These are phyloP conservation scores for Panagrolaimus sp. DNA, from an alignment of 1,140 invertebrate genomes.

Conservation along the genomic window DNA sequence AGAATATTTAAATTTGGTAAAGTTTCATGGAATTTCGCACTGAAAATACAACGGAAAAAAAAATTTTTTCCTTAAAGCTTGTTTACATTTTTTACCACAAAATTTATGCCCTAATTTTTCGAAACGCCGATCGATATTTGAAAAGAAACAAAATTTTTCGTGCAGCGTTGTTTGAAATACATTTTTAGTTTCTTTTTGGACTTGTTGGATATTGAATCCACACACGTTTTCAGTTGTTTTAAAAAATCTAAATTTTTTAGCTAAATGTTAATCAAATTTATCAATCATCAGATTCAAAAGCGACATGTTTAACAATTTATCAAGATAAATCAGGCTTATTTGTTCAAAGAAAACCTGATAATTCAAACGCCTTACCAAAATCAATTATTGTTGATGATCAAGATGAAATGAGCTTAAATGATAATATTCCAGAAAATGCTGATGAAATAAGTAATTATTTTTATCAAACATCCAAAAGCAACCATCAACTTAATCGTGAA, in stretches of 20 bases:
- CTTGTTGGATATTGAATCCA: too few species aligned
- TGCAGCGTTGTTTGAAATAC: too few species aligned
- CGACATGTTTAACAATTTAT: conserved; percentile 2
- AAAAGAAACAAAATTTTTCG: too few species aligned
- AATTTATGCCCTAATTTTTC: too few species aligned
- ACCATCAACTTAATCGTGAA: not conserved
- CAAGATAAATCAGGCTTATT: not conserved
- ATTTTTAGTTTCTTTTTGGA: too few species aligned
- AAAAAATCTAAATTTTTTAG: too few species aligned
- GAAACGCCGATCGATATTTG: too few species aligned
- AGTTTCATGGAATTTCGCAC: too few species aligned
- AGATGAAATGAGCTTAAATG: not conserved
- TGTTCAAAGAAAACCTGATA: not conserved
- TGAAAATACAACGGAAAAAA: too few species aligned
- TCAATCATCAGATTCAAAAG: not conserved
- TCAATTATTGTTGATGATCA: not conserved
- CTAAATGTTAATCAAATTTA: not conserved
- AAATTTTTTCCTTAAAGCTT: too few species aligned
- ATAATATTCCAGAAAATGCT: not conserved
- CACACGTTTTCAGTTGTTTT: not conserved
- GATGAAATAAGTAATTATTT: conserved; percentile 2
- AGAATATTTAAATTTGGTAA: too few species aligned
- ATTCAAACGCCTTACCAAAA: not conserved
- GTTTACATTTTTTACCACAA: too few species aligned
- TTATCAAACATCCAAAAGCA: not conserved